Evolutionary conservation across 2,113 vertebrate genomes (phyloP).

Genomic region (Catagonus wagneri): DNA sequence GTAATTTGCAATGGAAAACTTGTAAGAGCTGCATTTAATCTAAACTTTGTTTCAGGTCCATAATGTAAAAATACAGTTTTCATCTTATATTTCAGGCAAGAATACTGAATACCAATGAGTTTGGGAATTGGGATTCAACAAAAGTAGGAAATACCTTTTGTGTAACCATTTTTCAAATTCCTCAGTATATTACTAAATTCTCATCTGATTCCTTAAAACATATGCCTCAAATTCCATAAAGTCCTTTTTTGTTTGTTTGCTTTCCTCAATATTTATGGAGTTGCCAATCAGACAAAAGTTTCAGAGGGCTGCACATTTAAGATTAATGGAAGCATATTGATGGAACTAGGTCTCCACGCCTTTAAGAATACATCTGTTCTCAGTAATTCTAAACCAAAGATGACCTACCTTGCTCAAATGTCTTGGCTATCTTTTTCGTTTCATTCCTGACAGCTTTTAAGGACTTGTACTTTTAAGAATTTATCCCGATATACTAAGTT

Average conservation of each 20-base stretch:
- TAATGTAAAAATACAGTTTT: neutral
- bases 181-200: neutral
- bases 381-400: neutral
- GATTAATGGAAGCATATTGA: neutral
- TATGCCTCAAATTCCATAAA: neutral
- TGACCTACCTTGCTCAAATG: neutral
- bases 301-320: neutral
- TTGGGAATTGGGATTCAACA: neutral
- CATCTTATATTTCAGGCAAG: conserved; percentile 18
- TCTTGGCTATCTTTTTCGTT: neutral
- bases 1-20: conserved; percentile 53
- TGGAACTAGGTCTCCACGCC: neutral
- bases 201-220: conserved; percentile 1
- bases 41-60: neutral
- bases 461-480: neutral
- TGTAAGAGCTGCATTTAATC: conserved; percentile 36
- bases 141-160: conserved; percentile 14
- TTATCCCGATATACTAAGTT: neutral
- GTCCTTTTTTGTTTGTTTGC: neutral
- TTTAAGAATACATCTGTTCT: neutral
- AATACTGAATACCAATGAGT: neutral
- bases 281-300: conserved; percentile 28
- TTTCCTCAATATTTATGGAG: neutral
- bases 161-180: conserved; percentile 29
- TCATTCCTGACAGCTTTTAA: neutral